Percentiles rank a stretch among this genome's conserved stretches.
phyloP scores from a whole-genome alignment of 2,888 invertebrate genomes.

The Invenusta paracnida region DNA sequence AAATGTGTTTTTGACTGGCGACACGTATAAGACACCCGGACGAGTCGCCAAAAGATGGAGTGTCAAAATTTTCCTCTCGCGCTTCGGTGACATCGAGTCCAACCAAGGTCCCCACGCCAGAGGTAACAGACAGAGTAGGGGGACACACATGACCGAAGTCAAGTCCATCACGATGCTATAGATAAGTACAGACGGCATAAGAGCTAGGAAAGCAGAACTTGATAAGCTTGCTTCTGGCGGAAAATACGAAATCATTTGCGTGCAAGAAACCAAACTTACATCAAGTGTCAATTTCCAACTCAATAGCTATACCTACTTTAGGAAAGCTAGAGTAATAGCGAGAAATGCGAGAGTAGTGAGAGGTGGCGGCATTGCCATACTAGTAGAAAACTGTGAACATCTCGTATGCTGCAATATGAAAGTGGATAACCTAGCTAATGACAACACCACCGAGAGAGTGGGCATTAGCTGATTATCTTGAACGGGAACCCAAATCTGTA shows the following conservation, averaged over 20 bases:
- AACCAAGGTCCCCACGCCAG: no score
- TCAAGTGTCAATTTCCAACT: not conserved
- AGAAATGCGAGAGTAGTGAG: not conserved
- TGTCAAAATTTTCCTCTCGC: not conserved
- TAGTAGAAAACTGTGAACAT: not conserved
- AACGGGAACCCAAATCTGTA: not conserved
- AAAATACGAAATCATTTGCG: not conserved
- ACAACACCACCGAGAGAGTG: not conserved
- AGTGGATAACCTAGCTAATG: not conserved
- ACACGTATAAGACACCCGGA: not conserved
- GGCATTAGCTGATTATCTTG: not conserved
- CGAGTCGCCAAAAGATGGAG: not conserved
- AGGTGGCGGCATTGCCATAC: not conserved
- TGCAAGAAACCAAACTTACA: constrained; percentile 15
- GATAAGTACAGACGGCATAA: not conserved
- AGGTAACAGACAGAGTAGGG: no score
- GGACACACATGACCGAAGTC: no score
- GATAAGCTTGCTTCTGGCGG: not conserved
- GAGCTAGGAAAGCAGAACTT: constrained; percentile 18
- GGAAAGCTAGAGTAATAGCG: not conserved
- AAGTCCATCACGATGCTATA: no score
- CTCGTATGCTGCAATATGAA: not conserved
- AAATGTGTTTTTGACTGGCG: not conserved
- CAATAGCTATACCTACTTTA: not conserved
- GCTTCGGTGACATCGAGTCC: not conserved